These are phyloP conservation scores for Plutella xylostella DNA, from an alignment of 2,888 invertebrate species.

Conservation along the genomic window DNA sequence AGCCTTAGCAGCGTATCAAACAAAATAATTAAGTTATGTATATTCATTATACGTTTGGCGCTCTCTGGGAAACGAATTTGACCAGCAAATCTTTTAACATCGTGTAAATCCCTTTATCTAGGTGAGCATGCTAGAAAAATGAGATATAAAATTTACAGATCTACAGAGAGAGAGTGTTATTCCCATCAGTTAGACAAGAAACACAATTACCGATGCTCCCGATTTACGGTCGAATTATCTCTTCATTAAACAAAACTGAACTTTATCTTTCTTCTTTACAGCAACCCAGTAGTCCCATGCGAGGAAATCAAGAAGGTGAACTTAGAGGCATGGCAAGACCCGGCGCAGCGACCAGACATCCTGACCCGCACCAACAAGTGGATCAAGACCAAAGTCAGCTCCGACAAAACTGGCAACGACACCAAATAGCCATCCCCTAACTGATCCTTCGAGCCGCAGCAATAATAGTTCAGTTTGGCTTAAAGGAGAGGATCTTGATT, in stretches of 20 bases:
- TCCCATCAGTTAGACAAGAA: background rate
- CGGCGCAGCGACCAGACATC: conserved; percentile 46
- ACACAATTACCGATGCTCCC: background rate
- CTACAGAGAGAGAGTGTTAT: background rate
- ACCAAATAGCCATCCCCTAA: conserved; percentile 32
- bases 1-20: background rate
- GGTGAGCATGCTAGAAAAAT: too few species aligned
- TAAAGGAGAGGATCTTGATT: background rate
- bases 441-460: too few species aligned
- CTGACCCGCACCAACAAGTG: conserved; percentile 56
- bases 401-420: conserved; percentile 24
- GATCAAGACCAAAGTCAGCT: conserved; percentile 53
- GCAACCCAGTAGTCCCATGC: conserved; percentile 66
- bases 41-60: too few species aligned
- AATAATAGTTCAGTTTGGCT: background rate
- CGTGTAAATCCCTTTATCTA: too few species aligned
- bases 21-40: background rate
- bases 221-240: background rate
- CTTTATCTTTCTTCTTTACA: conserved; percentile 27
- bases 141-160: too few species aligned
- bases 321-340: conserved; percentile 54
- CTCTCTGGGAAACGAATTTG: too few species aligned
- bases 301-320: conserved; percentile 57
- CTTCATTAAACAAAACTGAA: background rate
- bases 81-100: too few species aligned